These are phyloP conservation scores for Limulus polyphemus DNA, from an alignment of 2,888 invertebrate genomes.

Conservation along the genomic window DNA sequence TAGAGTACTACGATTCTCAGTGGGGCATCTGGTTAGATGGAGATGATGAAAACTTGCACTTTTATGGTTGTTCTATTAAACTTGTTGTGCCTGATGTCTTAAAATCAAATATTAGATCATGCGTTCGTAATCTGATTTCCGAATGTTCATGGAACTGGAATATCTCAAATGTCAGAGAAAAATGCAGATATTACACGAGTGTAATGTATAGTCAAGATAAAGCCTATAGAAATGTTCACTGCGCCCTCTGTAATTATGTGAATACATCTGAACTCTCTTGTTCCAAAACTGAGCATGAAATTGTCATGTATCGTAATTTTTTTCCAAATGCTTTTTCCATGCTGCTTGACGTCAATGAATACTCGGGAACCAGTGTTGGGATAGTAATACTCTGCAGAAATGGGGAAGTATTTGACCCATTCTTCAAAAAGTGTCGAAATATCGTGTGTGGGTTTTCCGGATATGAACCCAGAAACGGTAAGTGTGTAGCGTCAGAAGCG, in stretches of 20 bases:
- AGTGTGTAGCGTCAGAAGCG: slow-evolving; percentile 25
- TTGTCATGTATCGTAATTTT: slow-evolving; percentile 26
- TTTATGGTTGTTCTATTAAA: slow-evolving; percentile 37
- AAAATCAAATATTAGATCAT: slow-evolving; percentile 35
- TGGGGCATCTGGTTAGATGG: slow-evolving; percentile 17
- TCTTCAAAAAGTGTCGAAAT: slow-evolving; percentile 38
- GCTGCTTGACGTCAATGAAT: slow-evolving; percentile 35
- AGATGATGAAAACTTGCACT: slow-evolving; percentile 23
- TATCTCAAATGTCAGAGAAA: slow-evolving; percentile 32
- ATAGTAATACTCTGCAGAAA: slow-evolving; percentile 22
- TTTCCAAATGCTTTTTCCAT: slow-evolving; percentile 37
- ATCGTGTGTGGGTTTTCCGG: slow-evolving; percentile 34
- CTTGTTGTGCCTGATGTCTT: slow-evolving; percentile 36
- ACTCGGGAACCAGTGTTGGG: slow-evolving; percentile 30
- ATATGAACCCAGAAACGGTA: slow-evolving; percentile 30
- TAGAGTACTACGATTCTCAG: slow-evolving; percentile 26
- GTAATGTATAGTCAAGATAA: slow-evolving; percentile 35
- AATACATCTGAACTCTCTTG: slow-evolving; percentile 34
- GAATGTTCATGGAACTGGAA: slow-evolving; percentile 37
- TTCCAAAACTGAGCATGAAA: slow-evolving; percentile 10
- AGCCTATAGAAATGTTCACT: slow-evolving; percentile 40
- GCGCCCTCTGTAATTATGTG: slow-evolving; percentile 40
- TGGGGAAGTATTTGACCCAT: slow-evolving; percentile 39
- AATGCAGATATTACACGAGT: slow-evolving; percentile 39
- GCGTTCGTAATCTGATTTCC: slow-evolving; percentile 32